A percentile compares a stretch with the other conserved stretches of the same genome.
Evolutionary conservation across 1,140 invertebrate genomes (phyloP).

Genomic region (Batillaria attramentaria): DNA sequence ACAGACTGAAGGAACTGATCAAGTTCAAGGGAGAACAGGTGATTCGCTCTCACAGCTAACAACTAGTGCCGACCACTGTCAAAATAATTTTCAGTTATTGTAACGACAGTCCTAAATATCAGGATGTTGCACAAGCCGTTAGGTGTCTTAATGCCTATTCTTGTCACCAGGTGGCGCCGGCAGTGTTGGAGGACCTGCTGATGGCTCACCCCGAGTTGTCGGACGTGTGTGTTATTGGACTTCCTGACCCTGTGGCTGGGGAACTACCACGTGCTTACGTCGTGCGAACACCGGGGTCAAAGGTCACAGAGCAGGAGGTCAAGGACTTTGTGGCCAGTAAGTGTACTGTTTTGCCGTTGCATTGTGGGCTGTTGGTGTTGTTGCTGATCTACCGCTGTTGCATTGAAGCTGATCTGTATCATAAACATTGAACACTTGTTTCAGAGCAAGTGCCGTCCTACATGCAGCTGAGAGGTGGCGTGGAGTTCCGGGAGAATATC

Average conservation of each 20-base stretch:
- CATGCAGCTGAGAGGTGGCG: slow-evolving; percentile 57
- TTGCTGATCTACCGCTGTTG: too few relatives aligned
- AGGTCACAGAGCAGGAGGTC: slow-evolving; percentile 36
- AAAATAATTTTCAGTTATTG: too few relatives aligned
- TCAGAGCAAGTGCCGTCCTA: slow-evolving; percentile 54
- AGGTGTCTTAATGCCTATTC: too few relatives aligned
- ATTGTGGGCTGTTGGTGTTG: too few relatives aligned
- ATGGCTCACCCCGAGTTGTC: slow-evolving; percentile 40
- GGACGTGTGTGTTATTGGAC: slow-evolving; percentile 46
- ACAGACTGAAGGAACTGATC: slow-evolving; percentile 90
- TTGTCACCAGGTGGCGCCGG: slow-evolving; percentile 43
- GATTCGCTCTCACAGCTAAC: slow-evolving; percentile 78
- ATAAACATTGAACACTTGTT: too few relatives aligned
- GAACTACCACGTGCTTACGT: slow-evolving; percentile 50
- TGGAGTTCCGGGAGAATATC: slow-evolving; percentile 59
- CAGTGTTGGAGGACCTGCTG: slow-evolving; percentile 45
- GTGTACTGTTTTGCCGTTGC: too few relatives aligned
- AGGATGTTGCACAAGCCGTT: too few relatives aligned
- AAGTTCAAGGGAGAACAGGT: slow-evolving; percentile 92
- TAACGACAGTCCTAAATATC: too few relatives aligned
- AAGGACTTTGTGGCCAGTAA: slow-evolving; percentile 44
- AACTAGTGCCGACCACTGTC: too few relatives aligned
- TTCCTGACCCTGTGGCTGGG: slow-evolving; percentile 43
- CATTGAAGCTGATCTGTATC: too few relatives aligned
- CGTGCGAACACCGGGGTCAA: slow-evolving; percentile 71